Evolutionary conservation across 2,113 vertebrate species (phyloP), one percentile per base, ranked within the genome.

Genomic region (Hucho hucho): DNA sequence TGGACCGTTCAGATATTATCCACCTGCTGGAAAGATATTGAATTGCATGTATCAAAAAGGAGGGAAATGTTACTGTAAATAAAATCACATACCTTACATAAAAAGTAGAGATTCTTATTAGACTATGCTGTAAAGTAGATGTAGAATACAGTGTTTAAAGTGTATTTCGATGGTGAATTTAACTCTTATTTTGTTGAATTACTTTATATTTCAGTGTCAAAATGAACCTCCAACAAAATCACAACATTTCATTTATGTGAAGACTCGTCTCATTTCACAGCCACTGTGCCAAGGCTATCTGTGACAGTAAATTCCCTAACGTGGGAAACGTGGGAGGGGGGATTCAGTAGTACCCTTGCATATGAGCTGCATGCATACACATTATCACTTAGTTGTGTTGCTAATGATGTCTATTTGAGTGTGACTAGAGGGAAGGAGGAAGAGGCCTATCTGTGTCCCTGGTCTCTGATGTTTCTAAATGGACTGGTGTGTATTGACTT

Each of bases 381-480:
- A 92, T 93, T 93, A 93, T 89, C 87, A 89, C 64, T 90, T 88
- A 90, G 89, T 93, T 94, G 91, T 93, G 83, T 93, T 93, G 92
- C 90, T 93, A 93, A 93, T 93, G 89, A 87, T 87, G 90, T 92
- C 90, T 84, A 91, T 91, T 91, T 91, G 89, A 81, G 77, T 49
- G 70, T 74, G 64, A 79, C 72, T 65, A 72, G 64, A 72, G 77
- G 69, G 63, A 63, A 81, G 88, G 89, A 92, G 93, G 92, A 93
- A 93, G 89, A 91, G 86, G 85, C 87, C 89, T 89, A 91, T 93
- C 90, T 86, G 88, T 90, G 90, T 85, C 87, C 89, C 87, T 88
- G 89, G 89, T 90, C 89, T 83, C 87, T 83, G 82, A 87, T 90
- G 89, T 89, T 90, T 91, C 86, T 83, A 91, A 93, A 92, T 92